Evolutionary conservation across 2,797 vertebrate species (phyloP), one percentile per base, ranked within the genome.

Genomic region (Sebastes alutus): DNA sequence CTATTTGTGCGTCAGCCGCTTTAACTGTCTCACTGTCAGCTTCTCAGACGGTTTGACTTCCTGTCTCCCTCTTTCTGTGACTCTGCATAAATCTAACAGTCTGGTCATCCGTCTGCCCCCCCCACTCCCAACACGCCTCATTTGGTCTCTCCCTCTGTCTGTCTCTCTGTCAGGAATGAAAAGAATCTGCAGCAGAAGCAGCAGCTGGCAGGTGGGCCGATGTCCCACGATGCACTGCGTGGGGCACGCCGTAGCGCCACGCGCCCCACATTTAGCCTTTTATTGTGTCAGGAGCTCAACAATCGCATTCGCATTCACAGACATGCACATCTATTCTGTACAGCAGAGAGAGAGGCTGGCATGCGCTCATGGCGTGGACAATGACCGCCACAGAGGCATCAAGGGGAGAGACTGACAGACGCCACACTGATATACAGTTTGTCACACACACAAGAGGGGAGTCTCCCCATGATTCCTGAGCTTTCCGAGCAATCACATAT

Each of bases 111-210:
- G n/a, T 33, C 35, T 22, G n/a, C 18, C 11, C 29, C 8, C n/a
- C 16, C 12, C 18, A n/a, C 11, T 5, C 13, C 16, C 12, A 11
- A 22, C 46, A 46, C 0, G 16, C 33, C 66, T 72, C 58, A 35
- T 61, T 68, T 58, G 18, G 54, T 59, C 72, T 66, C 46, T 49
- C 38, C 30, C 72, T 70, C 72, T 75, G 67, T 70, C 78, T 49
- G 54, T 75, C 60, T 71, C 49, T 77, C 67, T 9, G 80, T 80
- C 83, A 88, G 90, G 90, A 95, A 96, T 93, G 93, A 92, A 71
- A 89, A 88, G 92, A 96, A 96, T 95, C 93, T 86, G 92, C 91
- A 94, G 89, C 87, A 88, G 82, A 90, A 88, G 88, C 90, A 93
- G 91, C 90, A 93, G 91, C 85, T 93, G 94, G 87, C 92, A 90